These are phyloP conservation scores for Chironomus striatipennis DNA, from an alignment of 1,140 invertebrate genomes.

Conservation along the genomic window DNA sequence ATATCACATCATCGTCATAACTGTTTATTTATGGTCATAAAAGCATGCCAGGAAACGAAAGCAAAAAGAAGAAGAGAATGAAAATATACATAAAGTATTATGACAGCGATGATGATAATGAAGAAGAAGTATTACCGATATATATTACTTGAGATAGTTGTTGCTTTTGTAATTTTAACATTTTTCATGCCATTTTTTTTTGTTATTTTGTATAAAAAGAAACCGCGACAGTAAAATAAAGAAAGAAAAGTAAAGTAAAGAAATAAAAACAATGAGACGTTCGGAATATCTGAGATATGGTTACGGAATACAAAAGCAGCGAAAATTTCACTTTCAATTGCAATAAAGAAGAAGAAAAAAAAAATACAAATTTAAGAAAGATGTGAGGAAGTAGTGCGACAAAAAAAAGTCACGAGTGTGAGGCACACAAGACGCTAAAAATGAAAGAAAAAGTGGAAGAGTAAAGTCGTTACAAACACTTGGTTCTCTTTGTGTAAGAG, in stretches of 20 bases:
- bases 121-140: too few relatives aligned
- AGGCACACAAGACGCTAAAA: neutral
- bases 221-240: neutral
- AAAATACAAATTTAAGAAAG: neutral
- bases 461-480: neutral
- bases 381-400: neutral
- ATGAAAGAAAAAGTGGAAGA: neutral
- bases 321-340: conserved; percentile 21
- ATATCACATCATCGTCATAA: too few relatives aligned
- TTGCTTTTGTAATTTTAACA: too few relatives aligned
- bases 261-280: neutral
- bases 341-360: neutral
- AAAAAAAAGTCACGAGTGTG: neutral
- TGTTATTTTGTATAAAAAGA: too few relatives aligned
- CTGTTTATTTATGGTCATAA: too few relatives aligned
- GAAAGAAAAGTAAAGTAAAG: neutral
- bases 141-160: too few relatives aligned
- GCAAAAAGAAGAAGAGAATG: too few relatives aligned
- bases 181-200: too few relatives aligned
- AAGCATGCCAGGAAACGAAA: too few relatives aligned
- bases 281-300: neutral
- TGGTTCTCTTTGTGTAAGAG: neutral
- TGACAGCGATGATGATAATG: too few relatives aligned
- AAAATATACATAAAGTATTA: too few relatives aligned
- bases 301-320: neutral